Conservation (phyloP, 1,140 invertebrate genomes). For the Eueides isabella region DNA sequence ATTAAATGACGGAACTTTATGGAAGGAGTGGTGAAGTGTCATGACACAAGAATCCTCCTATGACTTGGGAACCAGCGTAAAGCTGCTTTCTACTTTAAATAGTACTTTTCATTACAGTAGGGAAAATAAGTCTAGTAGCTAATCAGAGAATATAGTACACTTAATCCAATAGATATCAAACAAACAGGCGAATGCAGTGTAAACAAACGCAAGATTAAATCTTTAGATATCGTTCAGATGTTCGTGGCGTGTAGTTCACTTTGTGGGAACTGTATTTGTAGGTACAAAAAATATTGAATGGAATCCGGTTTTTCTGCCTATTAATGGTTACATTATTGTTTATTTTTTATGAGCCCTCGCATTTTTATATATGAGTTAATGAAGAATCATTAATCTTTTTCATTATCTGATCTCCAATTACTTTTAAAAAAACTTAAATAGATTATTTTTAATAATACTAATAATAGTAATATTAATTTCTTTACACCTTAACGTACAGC, state of each 20-base stretch:
- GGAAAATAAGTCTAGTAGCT: conserved; percentile 28
- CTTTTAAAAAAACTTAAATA: too few species aligned
- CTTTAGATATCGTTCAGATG: conserved; percentile 19
- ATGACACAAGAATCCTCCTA: too few species aligned
- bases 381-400: background rate
- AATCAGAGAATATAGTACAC: conserved; percentile 24
- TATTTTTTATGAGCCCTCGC: background rate
- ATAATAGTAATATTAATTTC: too few species aligned
- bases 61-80: too few species aligned
- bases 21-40: too few species aligned
- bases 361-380: background rate
- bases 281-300: background rate
- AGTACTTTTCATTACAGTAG: background rate
- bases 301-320: background rate
- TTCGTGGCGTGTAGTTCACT: conserved; percentile 2
- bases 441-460: too few species aligned
- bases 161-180: conserved; percentile 24
- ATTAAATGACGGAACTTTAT: too few species aligned
- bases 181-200: conserved; percentile 22
- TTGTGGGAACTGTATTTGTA: background rate
- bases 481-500: too few species aligned
- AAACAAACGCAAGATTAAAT: conserved; percentile 30
- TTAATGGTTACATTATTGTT: background rate
- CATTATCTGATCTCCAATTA: background rate
- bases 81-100: background rate